Evolutionary conservation across 2,113 vertebrate genomes (phyloP).

Genomic region (Plotosus lineatus): DNA sequence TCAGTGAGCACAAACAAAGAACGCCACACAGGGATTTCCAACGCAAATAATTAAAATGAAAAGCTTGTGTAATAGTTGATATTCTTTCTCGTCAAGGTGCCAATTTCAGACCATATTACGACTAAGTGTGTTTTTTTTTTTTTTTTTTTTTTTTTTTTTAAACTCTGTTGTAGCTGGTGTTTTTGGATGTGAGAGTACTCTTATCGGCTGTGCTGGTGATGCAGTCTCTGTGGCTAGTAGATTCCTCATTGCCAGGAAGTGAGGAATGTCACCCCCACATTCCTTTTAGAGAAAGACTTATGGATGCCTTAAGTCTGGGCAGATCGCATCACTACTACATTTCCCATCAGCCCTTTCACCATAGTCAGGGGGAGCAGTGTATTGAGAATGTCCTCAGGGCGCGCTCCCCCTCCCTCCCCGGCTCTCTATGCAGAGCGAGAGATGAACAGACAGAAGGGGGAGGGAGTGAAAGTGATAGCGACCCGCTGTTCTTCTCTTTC

Average conservation of each 20-base stretch:
- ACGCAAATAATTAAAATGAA: too few relatives aligned
- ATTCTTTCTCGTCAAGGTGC: too few relatives aligned
- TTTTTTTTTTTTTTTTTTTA: background rate
- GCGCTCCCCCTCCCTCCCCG: constrained; percentile 72
- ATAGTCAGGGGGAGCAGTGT: constrained; percentile 61
- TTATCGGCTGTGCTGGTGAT: background rate
- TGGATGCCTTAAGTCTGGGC: constrained; percentile 43
- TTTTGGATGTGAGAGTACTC: background rate
- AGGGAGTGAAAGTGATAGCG: constrained; percentile 44
- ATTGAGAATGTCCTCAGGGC: constrained; percentile 49
- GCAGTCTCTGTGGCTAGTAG: constrained; percentile 39
- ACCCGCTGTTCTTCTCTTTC: constrained; percentile 64
- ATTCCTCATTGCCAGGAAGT: constrained; percentile 9
- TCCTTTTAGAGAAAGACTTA: constrained; percentile 52
- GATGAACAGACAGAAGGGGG: constrained; percentile 64
- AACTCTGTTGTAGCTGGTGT: background rate
- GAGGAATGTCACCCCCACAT: constrained; percentile 1
- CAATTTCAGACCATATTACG: background rate
- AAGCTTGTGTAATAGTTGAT: too few relatives aligned
- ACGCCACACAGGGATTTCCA: too few relatives aligned
- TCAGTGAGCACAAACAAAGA: too few relatives aligned
- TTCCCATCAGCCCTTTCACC: constrained; percentile 66
- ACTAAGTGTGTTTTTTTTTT: background rate
- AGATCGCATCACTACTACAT: constrained; percentile 29
- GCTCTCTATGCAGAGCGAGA: constrained; percentile 77